Evolutionary conservation across 35 echinoderm and acorn worm genomes (phyloP).

Genomic region (Strongylocentrotus purpuratus): DNA sequence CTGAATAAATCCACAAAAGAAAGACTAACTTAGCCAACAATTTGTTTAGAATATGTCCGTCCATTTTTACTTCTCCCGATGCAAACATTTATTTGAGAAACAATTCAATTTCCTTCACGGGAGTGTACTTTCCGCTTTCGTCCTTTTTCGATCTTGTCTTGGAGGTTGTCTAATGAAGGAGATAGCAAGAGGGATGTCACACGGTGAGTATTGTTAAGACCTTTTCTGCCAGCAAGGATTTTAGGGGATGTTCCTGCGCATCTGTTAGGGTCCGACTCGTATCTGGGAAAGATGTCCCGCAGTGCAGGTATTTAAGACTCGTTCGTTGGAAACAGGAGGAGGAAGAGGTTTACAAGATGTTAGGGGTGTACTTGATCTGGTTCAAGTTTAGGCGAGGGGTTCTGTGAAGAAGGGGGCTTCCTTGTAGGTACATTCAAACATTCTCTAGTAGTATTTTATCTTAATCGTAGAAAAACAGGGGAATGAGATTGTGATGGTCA

Average conservation of each 20-base stretch:
- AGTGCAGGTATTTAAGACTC: neutral
- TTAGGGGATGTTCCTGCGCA: neutral
- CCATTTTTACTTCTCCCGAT: neutral
- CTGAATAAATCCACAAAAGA: neutral
- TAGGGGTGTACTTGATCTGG: too few species aligned
- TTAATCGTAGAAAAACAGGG: too few species aligned
- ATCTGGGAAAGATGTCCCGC: neutral
- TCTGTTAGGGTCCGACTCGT: neutral
- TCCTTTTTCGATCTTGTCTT: neutral
- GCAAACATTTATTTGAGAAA: neutral
- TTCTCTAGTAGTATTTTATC: too few species aligned
- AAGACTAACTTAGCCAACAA: neutral
- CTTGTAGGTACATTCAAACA: too few species aligned
- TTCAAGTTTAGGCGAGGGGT: too few species aligned
- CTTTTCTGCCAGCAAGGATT: neutral
- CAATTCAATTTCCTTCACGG: neutral
- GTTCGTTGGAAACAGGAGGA: neutral
- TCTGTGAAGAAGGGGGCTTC: too few species aligned
- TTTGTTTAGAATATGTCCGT: neutral
- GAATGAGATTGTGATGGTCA: too few species aligned
- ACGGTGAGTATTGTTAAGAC: neutral
- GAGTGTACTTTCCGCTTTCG: neutral
- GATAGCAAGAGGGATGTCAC: neutral
- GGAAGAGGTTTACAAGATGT: too few species aligned
- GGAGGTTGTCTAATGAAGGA: neutral